phyloP scores from a whole-genome alignment of 2,797 vertebrate genomes.

The Podargus strigoides region DNA sequence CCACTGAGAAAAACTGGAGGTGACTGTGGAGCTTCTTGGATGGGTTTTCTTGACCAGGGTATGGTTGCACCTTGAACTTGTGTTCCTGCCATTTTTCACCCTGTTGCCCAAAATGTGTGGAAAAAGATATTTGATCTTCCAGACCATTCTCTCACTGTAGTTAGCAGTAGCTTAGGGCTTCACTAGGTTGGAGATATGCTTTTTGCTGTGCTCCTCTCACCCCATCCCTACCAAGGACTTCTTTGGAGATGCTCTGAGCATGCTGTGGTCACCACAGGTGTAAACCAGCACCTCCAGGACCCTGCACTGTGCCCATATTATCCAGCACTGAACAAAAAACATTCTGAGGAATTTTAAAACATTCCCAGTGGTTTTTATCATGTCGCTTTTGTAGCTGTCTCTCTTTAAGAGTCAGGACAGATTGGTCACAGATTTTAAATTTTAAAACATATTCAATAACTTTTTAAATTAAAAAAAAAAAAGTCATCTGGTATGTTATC shows the following conservation, averaged over 20 bases:
- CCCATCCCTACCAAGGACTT: neutral
- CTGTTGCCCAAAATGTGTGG: neutral
- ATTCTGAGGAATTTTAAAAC: neutral
- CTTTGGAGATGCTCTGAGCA: neutral
- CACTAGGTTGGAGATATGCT: neutral
- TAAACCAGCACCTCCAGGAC: neutral
- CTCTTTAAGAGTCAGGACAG: neutral
- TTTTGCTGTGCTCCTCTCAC: neutral
- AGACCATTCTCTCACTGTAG: neutral
- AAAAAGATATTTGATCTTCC: neutral
- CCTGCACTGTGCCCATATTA: too few species aligned
- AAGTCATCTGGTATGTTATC: neutral
- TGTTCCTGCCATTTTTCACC: neutral
- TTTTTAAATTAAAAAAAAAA: neutral
- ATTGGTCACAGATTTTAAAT: neutral
- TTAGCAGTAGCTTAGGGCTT: neutral
- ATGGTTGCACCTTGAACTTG: neutral
- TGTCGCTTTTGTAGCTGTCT: neutral
- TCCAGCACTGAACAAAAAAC: neutral
- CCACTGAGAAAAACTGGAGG: neutral
- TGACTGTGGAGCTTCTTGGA: neutral
- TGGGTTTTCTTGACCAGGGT: neutral
- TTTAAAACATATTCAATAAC: neutral
- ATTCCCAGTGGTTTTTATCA: neutral
- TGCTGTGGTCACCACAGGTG: rapidly evolving